These are phyloP conservation scores for Phycodurus eques DNA, from an alignment of 2,113 vertebrate genomes.

Conservation along the genomic window DNA sequence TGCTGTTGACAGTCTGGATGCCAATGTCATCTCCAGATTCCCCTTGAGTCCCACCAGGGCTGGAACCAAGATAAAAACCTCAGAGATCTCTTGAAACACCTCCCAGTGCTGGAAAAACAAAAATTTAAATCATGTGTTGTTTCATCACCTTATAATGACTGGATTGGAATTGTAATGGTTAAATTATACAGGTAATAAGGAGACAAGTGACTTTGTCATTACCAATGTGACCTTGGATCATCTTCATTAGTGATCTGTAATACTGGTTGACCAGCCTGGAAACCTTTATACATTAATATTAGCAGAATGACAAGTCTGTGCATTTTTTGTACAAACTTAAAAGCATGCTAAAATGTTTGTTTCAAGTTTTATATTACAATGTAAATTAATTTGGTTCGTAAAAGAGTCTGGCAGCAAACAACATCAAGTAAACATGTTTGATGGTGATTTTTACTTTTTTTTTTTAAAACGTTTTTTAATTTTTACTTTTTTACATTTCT, in stretches of 20 bases:
- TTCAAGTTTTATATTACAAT: too few relatives aligned
- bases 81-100: conserved; percentile 87
- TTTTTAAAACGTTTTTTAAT: too few relatives aligned
- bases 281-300: neutral
- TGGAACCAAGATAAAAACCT: conserved; percentile 91
- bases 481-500: too few relatives aligned
- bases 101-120: conserved; percentile 84
- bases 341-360: neutral
- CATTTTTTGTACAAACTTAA: neutral
- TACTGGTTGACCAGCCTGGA: too few relatives aligned
- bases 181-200: neutral
- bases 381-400: too few relatives aligned
- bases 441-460: too few relatives aligned
- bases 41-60: conserved; percentile 95
- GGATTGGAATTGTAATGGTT: neutral
- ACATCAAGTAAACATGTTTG: too few relatives aligned
- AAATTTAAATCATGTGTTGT: neutral
- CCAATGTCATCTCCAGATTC: conserved; percentile 97
- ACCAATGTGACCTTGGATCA: neutral
- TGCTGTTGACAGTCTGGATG: conserved; percentile 92
- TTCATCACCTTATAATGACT: neutral
- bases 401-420: too few relatives aligned
- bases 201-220: neutral
- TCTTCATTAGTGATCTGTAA: too few relatives aligned
- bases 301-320: neutral